Base-by-base conservation (phyloP, 2,113 vertebrate species). In the Melanotaenia duboulayi region DNA sequence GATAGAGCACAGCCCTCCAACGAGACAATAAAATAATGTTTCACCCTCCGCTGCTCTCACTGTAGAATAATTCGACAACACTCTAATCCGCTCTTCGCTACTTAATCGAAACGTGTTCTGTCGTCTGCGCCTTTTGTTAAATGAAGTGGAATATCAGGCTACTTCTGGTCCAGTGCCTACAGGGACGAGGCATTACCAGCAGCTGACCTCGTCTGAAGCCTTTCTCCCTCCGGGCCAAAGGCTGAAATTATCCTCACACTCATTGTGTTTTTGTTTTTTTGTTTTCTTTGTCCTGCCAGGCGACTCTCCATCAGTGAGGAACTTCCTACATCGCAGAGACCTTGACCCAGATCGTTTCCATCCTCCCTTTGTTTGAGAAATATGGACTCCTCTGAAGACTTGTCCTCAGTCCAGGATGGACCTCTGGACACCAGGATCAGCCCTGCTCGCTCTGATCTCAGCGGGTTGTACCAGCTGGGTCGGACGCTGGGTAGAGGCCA, bases 401-500 rank as follows among this genome's bases (percentile, higher is more conserved):
- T 6, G 2, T 20, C 48, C 37, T 13, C 59, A 7, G 42, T 24
- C 13, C 57, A 25, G 32, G 71, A 95, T 89, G 94, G 93, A 88
- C 1, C 72, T 7, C n/a, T 63, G 0, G 71, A 85, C 12, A 63
- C 58, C 62, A 83, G 78, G 79, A 82, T 84, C 39, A 87, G 90
- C 48, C 79, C 87, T 0, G 86, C 94, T 66, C 94, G 94, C 65
- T 91, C 74, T 0, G 90, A 96, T 91, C 40, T 96, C 93, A 90
- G 77, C 0, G 96, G 95, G 40, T 91, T 96, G 8, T 97, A 97
- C 0, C 94, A 95, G 67, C 91, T 97, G 90, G 96, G 95, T 62
- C 94, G 95, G 58, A 96, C 95, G 0, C 83, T 97, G 88, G 96
- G 96, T 58, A 93, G 95, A 81, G 96, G 96, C 0, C 96, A 96